Evolutionary conservation across 2,797 vertebrate genomes (phyloP).

Genomic region (Enteromius anoplus): DNA sequence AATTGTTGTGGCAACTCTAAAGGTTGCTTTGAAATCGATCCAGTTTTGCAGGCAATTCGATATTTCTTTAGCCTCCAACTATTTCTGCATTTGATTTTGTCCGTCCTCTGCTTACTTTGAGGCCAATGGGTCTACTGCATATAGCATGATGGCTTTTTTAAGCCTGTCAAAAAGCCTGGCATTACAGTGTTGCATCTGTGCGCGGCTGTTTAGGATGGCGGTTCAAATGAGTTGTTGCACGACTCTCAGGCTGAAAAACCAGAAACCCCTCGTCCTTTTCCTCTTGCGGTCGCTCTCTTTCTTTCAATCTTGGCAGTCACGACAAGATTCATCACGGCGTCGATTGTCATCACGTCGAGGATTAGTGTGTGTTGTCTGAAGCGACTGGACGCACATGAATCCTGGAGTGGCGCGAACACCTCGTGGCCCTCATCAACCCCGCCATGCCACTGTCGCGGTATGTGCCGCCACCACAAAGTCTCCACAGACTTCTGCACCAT

Average conservation of each 20-base stretch:
- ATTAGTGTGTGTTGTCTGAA: slow-evolving; percentile 77
- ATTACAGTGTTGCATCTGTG: neutral
- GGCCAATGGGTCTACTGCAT: neutral
- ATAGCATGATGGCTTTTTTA: neutral
- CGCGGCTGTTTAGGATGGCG: slow-evolving; percentile 52
- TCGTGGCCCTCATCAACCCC: slow-evolving; percentile 57
- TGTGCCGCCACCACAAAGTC: slow-evolving; percentile 64
- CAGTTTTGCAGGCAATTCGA: slow-evolving; percentile 6
- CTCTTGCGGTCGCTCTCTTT: slow-evolving; percentile 40
- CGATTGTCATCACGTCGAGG: slow-evolving; percentile 74
- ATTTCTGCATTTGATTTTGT: slow-evolving; percentile 16
- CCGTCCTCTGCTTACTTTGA: neutral
- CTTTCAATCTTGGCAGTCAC: slow-evolving; percentile 67
- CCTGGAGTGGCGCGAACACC: slow-evolving; percentile 57
- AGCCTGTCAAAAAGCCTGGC: slow-evolving; percentile 4
- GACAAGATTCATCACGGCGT: slow-evolving; percentile 67
- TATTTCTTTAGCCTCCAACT: neutral
- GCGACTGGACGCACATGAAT: slow-evolving; percentile 76
- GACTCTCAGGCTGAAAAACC: slow-evolving; percentile 50
- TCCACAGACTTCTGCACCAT: slow-evolving; percentile 64
- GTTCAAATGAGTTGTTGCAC: slow-evolving; percentile 64
- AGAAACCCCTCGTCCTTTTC: slow-evolving; percentile 51
- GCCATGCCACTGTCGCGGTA: slow-evolving; percentile 71
- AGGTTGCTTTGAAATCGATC: slow-evolving; percentile 21
- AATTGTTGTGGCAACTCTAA: neutral